Evolutionary conservation across 92 coral and sea anemone genomes (phyloP), one percentile per base, ranked within the genome.

Genomic region (Diadumene lineata): DNA sequence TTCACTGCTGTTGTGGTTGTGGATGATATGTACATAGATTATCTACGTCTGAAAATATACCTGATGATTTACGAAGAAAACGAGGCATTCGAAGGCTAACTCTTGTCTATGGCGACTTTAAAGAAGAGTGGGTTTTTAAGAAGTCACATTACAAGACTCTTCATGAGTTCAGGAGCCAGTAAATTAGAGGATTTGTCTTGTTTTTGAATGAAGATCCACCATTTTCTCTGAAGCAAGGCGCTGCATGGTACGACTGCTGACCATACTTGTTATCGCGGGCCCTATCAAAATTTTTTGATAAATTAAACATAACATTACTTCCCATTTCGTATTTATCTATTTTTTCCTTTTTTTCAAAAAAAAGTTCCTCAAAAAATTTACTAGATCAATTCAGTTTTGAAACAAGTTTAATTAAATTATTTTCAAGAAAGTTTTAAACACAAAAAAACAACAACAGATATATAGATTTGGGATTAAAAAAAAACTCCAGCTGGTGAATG

Each of bases 31-130:
- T n/a, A n/a, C n/a, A n/a, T n/a, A n/a, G n/a, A n/a, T n/a, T n/a
- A n/a, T n/a, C n/a, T 44, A 44, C 7, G 11, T n/a, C 11, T 11
- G 17, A 62, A 27, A 32, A 62, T 43, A 70, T 85, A 69, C 86
- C 85, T 68, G 92, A 82, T 34, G 97, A 76, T 76, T 88, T 91
- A 81, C 92, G 83, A 64, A 87, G 80, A 79, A 91, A 91, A 43
- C 97, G 97, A 66, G 84, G 97, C 97, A 91, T 91, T 68, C 97
- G 97, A 91, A 75, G 69, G 64, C 63, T 61, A 51, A 58, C 28
- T 60, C 73, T 58, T 43, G 51, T 1, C 34, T 64, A 26, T 1
- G 17, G 22, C 27, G 15, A 58, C 43, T 56, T 4, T 43, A 0
- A 25, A 62, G 33, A 25, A 43, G 29, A 15, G 22, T 25, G 31